Conservation (phyloP, 1,140 invertebrate species). For the Euura lappo region DNA sequence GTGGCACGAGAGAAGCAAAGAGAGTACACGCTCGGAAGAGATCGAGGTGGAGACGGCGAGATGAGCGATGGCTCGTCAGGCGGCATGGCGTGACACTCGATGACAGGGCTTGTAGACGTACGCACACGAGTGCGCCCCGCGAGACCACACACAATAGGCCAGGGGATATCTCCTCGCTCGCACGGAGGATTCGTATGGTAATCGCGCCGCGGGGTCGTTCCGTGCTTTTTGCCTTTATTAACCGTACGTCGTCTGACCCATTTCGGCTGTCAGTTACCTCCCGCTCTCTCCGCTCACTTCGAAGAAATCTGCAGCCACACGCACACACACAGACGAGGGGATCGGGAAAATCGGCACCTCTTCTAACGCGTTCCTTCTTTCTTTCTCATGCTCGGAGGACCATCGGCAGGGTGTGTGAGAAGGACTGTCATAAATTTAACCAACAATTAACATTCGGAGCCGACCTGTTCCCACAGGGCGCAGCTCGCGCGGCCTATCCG, state of each 20-base stretch:
- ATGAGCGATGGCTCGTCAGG: conserved; percentile 44
- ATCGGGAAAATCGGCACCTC: too few species aligned
- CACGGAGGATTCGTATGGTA: conserved; percentile 45
- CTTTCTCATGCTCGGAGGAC: too few species aligned
- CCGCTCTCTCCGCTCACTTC: conserved; percentile 24
- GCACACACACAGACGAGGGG: too few species aligned
- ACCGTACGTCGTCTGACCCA: conserved; percentile 37
- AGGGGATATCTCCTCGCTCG: conserved; percentile 10
- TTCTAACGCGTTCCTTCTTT: too few species aligned
- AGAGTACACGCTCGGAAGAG: conserved; percentile 30
- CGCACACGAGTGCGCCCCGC: conserved; percentile 19
- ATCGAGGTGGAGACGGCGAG: conserved; percentile 32
- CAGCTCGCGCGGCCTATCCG: conserved; percentile 31
- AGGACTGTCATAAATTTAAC: conserved; percentile 56
- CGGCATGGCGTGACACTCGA: conserved; percentile 34
- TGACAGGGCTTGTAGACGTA: conserved; percentile 34
- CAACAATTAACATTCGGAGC: conserved; percentile 56
- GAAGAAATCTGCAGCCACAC: conserved; percentile 27
- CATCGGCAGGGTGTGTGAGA: conserved; percentile 16
- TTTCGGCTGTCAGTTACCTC: conserved; percentile 41
- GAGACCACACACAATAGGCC: conserved; percentile 37
- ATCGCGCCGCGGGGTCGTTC: conserved; percentile 31
- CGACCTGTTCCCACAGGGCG: conserved; percentile 40
- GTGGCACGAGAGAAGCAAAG: conserved; percentile 31
- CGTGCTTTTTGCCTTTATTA: conserved; percentile 37